A percentile compares a stretch with the other conserved stretches of the same genome.
Conservation (phyloP, 2,113 vertebrate species). For the Seriola dumerili region DNA sequence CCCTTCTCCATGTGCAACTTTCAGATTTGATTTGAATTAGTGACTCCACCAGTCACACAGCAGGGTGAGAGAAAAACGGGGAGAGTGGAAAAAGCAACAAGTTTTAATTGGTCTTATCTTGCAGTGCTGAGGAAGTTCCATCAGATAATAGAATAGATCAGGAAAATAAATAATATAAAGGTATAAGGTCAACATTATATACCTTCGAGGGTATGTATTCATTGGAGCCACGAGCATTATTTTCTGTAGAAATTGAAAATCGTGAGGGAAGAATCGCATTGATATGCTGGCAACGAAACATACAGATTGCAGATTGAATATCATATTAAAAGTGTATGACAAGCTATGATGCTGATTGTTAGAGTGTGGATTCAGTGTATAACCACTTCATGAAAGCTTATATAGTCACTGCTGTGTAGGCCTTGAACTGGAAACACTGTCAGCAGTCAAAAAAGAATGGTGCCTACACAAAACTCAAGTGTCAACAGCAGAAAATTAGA, state of each 20-base stretch:
- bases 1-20: slow-evolving; percentile 51
- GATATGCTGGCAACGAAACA: neutral
- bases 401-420: neutral
- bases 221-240: neutral
- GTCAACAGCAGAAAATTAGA: slow-evolving; percentile 26
- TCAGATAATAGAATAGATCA: neutral
- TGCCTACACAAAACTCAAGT: slow-evolving; percentile 12
- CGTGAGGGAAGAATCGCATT: neutral
- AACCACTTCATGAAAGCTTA: neutral
- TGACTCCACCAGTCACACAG: slow-evolving; percentile 65
- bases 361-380: neutral
- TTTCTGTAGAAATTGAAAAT: slow-evolving; percentile 1
- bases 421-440: neutral
- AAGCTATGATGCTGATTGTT: slow-evolving; percentile 10
- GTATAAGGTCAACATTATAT: neutral
- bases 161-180: neutral
- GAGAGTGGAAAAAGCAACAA: slow-evolving; percentile 36
- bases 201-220: neutral
- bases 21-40: slow-evolving; percentile 74
- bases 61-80: slow-evolving; percentile 30
- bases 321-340: neutral
- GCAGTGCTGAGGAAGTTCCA: slow-evolving; percentile 13
- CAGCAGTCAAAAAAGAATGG: neutral
- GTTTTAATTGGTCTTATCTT: slow-evolving; percentile 72
- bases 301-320: neutral